Evolutionary conservation across 2,113 vertebrate species (phyloP), one percentile per base, ranked within the genome.

Genomic region (Coptodon bakossiorum): DNA sequence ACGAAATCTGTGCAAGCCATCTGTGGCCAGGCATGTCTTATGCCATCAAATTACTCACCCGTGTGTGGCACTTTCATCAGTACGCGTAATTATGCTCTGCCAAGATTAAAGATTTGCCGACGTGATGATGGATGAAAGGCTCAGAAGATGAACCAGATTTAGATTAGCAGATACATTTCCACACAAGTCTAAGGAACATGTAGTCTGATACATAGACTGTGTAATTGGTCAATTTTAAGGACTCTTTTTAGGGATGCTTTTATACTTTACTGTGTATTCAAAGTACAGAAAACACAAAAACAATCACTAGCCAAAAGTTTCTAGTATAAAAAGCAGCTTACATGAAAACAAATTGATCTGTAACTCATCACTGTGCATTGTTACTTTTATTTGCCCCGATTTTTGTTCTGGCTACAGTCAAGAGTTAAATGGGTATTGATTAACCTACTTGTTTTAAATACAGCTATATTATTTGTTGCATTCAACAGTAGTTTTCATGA

Each of bases 21-120:
- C 93, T 93, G 92, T 81, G 88, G 76, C 31, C 17, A 38, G 45
- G 84, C 66, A 13, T 86, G 88, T 90, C 40, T 66, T 85, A 54
- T 53, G 78, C n/a, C 61, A 68, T 93, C 86, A 92, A 87, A 92
- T 94, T 66, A 90, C 86, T 89, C 89, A 93, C 31, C 88, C 84
- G 9, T 81, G 89, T 89, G 89, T 91, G 88, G 81, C 86, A 81
- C 83, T 85, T 89, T 86, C 85, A 92, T 94, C 89, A 90, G 89
- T 73, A 53, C 61, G 68, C 14, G 7, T 93, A 92, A 92, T 92
- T 91, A 85, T 38, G 50, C 56, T 31, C 13, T 57, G 81, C 48
- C 68, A 76, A 61, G 81, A 92, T 88, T 66, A 88, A 81, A 87
- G 29, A 81, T 88, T 78, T 86, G 84, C 90, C 22, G 10, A 22